phyloP scores from a whole-genome alignment of 2,888 invertebrate species.

The Sabatieria punctata region DNA sequence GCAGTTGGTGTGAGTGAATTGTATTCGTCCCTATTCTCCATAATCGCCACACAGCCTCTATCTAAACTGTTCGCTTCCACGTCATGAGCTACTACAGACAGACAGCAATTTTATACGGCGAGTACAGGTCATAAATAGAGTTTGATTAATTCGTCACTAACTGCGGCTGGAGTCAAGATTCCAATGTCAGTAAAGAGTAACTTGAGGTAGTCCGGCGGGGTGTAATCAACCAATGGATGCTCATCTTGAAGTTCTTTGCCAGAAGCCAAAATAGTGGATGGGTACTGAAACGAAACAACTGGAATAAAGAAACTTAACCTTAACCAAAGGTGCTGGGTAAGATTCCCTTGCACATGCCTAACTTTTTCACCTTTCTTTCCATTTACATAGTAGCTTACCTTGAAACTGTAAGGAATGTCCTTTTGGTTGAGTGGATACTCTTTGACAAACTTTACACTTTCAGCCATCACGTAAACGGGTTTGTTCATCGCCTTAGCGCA shows the following conservation, averaged over 20 bases:
- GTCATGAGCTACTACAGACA: too few relatives aligned
- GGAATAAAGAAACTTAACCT: neutral
- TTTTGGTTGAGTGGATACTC: conserved; percentile 79
- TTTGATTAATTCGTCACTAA: conserved; percentile 91
- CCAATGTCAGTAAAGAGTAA: conserved; percentile 87
- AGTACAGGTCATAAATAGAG: conserved; percentile 81
- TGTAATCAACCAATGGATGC: conserved; percentile 63
- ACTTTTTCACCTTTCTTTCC: too few relatives aligned
- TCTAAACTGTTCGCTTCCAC: too few relatives aligned
- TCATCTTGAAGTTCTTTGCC: conserved; percentile 15
- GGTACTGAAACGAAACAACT: conserved; percentile 29
- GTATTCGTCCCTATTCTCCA: too few relatives aligned
- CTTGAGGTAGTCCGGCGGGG: conserved; percentile 78
- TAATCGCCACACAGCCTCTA: too few relatives aligned
- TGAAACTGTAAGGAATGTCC: conserved; percentile 73
- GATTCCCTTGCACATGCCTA: too few relatives aligned
- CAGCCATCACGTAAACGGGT: conserved; percentile 82
- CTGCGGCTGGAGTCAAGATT: conserved; percentile 83
- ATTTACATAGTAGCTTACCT: conserved; percentile 48
- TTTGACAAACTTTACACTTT: conserved; percentile 90
- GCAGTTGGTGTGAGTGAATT: too few relatives aligned
- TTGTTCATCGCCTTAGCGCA: conserved; percentile 54
- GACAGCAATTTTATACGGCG: too few relatives aligned
- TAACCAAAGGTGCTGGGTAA: too few relatives aligned
- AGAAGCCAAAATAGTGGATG: conserved; percentile 26